Conservation (phyloP, 2,888 invertebrate species). For the Dexiosoma caninum region DNA sequence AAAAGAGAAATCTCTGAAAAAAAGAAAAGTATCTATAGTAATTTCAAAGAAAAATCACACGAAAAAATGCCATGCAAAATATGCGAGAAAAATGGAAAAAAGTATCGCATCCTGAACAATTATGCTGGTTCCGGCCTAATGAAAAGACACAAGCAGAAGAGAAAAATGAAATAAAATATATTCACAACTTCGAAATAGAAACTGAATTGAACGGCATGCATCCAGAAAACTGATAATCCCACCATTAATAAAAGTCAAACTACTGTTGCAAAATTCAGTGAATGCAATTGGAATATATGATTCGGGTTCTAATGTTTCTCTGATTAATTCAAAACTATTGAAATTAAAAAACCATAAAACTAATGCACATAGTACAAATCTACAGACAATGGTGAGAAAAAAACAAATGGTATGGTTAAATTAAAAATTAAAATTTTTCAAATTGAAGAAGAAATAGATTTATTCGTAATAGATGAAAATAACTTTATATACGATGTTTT, state of each 20-base stretch:
- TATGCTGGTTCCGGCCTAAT: too few species aligned
- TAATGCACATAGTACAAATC: too few species aligned
- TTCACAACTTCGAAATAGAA: constrained; percentile 24
- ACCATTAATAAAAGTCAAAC: constrained; percentile 45
- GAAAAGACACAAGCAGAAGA: too few species aligned
- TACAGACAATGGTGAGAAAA: constrained; percentile 50
- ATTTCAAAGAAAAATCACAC: too few species aligned
- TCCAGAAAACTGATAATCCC: too few species aligned
- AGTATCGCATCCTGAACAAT: constrained; percentile 16
- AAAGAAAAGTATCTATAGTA: too few species aligned
- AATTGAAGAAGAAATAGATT: constrained; percentile 48
- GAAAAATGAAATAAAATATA: not conserved
- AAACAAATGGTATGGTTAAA: not conserved
- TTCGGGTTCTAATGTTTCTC: constrained; percentile 48
- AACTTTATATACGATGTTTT: constrained; percentile 37
- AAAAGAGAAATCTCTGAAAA: too few species aligned
- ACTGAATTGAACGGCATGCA: too few species aligned
- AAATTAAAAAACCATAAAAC: constrained; percentile 7
- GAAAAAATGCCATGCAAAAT: too few species aligned
- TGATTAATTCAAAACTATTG: constrained; percentile 48
- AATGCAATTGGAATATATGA: constrained; percentile 50
- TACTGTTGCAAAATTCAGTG: constrained; percentile 41
- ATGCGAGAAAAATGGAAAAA: constrained; percentile 23
- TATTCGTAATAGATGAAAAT: constrained; percentile 43
- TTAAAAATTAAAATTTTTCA: constrained; percentile 47